phyloP scores from a whole-genome alignment of 2,113 vertebrate genomes.

The Strix uralensis region DNA sequence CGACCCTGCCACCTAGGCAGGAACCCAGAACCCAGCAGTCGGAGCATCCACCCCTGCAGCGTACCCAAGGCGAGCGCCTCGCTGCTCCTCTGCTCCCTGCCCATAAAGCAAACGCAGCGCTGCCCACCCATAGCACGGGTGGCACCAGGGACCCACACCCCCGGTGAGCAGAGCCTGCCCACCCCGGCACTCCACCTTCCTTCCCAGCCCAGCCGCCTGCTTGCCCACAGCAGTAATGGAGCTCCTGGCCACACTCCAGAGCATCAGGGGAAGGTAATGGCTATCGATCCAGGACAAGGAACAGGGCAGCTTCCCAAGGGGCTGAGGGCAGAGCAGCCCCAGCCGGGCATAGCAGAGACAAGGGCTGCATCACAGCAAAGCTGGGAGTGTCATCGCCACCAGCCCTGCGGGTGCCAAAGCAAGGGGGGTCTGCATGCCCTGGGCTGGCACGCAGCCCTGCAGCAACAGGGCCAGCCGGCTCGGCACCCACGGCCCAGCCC shows the following conservation, averaged over 20 bases:
- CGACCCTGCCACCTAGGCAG: accelerated
- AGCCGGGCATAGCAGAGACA: background rate
- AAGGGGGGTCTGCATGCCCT: accelerated
- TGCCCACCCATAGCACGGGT: background rate
- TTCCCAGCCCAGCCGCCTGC: background rate
- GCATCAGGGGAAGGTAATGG: constrained; percentile 19
- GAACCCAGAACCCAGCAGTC: background rate
- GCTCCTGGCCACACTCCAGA: constrained; percentile 45
- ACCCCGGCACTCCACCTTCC: background rate
- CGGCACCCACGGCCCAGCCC: background rate
- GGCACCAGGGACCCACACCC: background rate
- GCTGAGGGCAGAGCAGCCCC: background rate
- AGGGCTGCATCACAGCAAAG: background rate
- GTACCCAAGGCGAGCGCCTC: background rate
- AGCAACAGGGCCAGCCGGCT: background rate
- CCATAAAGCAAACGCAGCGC: background rate
- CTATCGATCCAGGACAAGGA: constrained; percentile 33
- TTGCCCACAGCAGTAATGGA: constrained; percentile 5
- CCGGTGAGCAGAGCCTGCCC: accelerated
- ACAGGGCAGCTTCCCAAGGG: background rate
- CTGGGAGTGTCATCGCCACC: accelerated
- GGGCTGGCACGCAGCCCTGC: background rate
- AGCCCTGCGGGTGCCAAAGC: background rate
- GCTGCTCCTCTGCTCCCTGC: background rate
- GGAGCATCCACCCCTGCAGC: background rate